These are phyloP conservation scores for Hyles lineata DNA, from an alignment of 2,888 invertebrate species.

Conservation along the genomic window DNA sequence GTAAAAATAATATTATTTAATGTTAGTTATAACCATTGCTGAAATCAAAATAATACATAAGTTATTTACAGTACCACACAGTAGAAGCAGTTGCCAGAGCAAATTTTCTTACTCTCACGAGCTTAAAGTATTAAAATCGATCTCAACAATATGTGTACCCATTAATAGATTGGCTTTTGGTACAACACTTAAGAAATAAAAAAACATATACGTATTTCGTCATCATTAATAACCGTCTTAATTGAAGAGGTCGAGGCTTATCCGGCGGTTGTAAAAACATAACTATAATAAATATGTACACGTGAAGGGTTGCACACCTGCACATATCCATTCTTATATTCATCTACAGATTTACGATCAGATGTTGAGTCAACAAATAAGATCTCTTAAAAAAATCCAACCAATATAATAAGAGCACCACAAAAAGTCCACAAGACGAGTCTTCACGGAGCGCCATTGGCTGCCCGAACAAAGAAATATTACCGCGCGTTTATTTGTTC, in stretches of 20 bases:
- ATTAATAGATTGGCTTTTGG: not conserved
- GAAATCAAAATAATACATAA: too few species aligned
- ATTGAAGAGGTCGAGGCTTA: conserved; percentile 3
- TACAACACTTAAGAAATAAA: not conserved
- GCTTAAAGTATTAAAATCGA: too few species aligned
- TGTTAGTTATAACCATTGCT: too few species aligned
- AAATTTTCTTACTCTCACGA: too few species aligned
- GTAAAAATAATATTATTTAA: too few species aligned
- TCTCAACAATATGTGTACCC: too few species aligned
- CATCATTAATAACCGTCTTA: not conserved
- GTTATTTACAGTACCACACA: too few species aligned
- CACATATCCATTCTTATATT: conserved; percentile 70
- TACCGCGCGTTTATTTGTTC: conserved; percentile 71
- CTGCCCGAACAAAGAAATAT: conserved; percentile 80
- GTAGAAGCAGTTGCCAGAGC: too few species aligned
- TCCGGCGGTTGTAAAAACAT: conserved; percentile 12
- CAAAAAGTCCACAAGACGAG: conserved; percentile 79
- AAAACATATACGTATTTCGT: not conserved
- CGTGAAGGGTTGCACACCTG: conserved; percentile 80
- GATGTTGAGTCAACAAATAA: conserved; percentile 82
- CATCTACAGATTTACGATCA: conserved; percentile 78
- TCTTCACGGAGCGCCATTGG: conserved; percentile 79
- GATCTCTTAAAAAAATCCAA: conserved; percentile 76
- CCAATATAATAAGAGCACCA: conserved; percentile 80
- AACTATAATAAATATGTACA: conserved; percentile 37